Evolutionary conservation across 2,888 invertebrate genomes (phyloP).

Genomic region (Caenorhabditis parvicauda): DNA sequence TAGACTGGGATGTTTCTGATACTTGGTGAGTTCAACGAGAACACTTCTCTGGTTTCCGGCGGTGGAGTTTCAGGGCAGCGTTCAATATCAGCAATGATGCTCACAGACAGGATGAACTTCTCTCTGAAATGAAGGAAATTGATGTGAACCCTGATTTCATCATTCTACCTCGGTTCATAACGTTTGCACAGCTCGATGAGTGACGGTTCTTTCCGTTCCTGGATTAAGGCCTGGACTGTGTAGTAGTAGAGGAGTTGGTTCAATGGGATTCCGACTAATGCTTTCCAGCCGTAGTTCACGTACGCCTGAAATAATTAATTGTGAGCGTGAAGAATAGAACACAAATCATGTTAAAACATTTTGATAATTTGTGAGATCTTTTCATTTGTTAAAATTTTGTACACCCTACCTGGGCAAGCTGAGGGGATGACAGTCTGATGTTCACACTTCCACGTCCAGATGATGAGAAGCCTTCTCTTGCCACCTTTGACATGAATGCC

Average conservation of each 20-base stretch:
- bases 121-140: conserved; percentile 68
- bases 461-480: conserved; percentile 78
- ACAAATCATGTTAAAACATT: too few relatives aligned
- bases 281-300: conserved; percentile 71
- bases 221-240: conserved; percentile 48
- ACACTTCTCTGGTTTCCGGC: conserved; percentile 43
- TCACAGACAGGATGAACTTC: conserved; percentile 75
- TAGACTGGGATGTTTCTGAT: too few relatives aligned
- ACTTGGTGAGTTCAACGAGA: too few relatives aligned
- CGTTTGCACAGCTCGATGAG: conserved; percentile 74
- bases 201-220: conserved; percentile 56
- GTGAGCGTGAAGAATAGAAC: too few relatives aligned
- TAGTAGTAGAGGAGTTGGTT: conserved; percentile 58
- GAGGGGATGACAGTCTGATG: conserved; percentile 82
- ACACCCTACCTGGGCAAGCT: conserved; percentile 66
- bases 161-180: conserved; percentile 71
- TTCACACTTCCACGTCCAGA: conserved; percentile 82
- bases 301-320: conserved; percentile 24
- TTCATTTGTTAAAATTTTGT: neutral
- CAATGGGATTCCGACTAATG: conserved; percentile 71
- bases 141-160: neutral
- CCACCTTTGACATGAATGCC: conserved; percentile 77
- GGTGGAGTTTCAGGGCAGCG: conserved; percentile 62
- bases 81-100: conserved; percentile 63
- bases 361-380: too few relatives aligned